Evolutionary conservation across 2,888 invertebrate genomes (phyloP), one percentile per base, ranked within the genome.

Genomic region (Acronicta aceris): DNA sequence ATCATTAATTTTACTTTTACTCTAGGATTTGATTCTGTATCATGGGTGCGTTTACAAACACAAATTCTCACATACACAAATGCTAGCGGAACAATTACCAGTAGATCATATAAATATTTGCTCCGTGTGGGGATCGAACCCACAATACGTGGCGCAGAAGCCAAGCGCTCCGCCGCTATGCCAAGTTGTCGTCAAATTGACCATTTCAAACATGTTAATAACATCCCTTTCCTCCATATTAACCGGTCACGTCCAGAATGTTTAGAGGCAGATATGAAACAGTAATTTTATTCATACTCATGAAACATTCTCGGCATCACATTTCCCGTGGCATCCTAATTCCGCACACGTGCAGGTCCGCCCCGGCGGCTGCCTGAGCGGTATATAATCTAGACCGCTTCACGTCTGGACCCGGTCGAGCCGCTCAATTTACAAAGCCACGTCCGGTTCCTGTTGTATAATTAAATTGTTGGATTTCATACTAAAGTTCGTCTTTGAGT

Each of bases 381-480:
- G 59, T 68, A 36, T 68, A 72, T 68, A 60, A 68, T 72, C 72
- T 72, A 55, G 49, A 54, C 51, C 73, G 67, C 43, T 72, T 52
- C 55, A 36, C 21, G 30, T 47, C 17, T 47, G 53, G 41, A 40
- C 51, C 12, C 16, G 38, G 33, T 17, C 17, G 40, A 13, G 33
- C 15, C 43, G 43, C 52, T 65, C 69, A 45, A 53, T 59, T 63
- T 73, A 63, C 63, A 59, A 61, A 36, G 53, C 25, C 51, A 30
- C 49, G 45, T 17, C 15, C 25, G 45, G 47, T 47, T 63, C 8
- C 43, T 57, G 60, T 59, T 54, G 25, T 40, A 51, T 68, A 62
- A 74, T 75, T 66, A 71, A 66, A 70, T 64, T 70, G 67, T 74
- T 48, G 41, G 61, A 58, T 62, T 70, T 59, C 57, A 36, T 41